Percentiles rank a stretch among this genome's conserved stretches.
phyloP scores from a whole-genome alignment of 1,140 invertebrate genomes.

The Lordiphosa collinella region DNA sequence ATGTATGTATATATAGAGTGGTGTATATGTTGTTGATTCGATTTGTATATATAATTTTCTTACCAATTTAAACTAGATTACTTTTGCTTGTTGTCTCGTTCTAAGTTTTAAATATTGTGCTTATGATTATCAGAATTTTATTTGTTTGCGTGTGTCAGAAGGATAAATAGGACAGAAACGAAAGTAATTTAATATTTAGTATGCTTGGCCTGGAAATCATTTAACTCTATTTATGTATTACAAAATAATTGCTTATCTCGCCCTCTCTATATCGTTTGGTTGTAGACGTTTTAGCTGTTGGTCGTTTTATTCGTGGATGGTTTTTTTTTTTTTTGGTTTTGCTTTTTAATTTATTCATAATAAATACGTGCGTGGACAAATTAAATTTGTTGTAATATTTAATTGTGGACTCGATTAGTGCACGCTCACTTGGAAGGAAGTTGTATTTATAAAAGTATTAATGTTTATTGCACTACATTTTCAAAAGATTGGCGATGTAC shows the following conservation, averaged over 20 bases:
- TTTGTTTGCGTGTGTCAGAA: conserved; percentile 16
- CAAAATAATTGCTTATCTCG: conserved; percentile 47
- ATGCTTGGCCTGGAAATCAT: conserved; percentile 36
- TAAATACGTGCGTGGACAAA: conserved; percentile 54
- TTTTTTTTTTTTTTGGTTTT: conserved; percentile 20
- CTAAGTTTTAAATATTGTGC: conserved; percentile 49
- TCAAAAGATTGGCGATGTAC: too few relatives aligned
- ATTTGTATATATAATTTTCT: conserved; percentile 49
- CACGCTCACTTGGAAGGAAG: conserved; percentile 63
- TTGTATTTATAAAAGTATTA: conserved; percentile 13
- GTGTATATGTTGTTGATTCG: conserved; percentile 28
- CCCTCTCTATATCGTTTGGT: too few relatives aligned
- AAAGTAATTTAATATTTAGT: conserved; percentile 20
- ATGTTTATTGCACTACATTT: conserved; percentile 8
- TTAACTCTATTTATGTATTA: conserved; percentile 4
- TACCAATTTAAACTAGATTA: conserved; percentile 58
- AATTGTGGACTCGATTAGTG: conserved; percentile 31
- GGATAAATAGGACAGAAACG: conserved; percentile 17
- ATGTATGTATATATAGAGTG: conserved; percentile 34
- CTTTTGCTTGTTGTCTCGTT: conserved; percentile 39
- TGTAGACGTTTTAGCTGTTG: conserved; percentile 34
- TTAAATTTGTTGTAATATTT: conserved; percentile 32
- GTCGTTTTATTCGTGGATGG: conserved; percentile 61
- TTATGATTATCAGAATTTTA: conserved; percentile 68
- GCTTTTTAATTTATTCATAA: not conserved